Evolutionary conservation across 2,113 vertebrate genomes (phyloP).

Genomic region (Stomatorhinus ivindoensis): DNA sequence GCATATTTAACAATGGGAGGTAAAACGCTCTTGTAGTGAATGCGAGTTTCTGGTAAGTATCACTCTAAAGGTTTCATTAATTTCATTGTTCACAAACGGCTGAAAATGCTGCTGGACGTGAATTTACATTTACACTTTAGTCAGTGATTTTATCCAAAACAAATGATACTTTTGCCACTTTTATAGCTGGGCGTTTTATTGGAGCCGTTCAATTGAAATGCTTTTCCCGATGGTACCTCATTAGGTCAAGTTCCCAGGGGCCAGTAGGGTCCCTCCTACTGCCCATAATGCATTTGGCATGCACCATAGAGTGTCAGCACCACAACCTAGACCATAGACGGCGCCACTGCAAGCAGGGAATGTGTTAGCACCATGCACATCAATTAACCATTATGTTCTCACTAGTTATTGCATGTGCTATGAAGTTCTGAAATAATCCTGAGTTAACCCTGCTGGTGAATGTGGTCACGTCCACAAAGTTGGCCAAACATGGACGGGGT

Average conservation of each 20-base stretch:
- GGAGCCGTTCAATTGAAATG: neutral
- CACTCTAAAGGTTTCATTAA: neutral
- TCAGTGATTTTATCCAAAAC: neutral
- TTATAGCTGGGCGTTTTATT: neutral
- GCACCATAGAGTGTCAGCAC: neutral
- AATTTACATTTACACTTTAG: neutral
- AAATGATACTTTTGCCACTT: neutral
- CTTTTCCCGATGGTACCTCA: neutral
- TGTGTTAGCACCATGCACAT: neutral
- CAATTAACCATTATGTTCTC: neutral
- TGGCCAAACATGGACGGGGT: neutral
- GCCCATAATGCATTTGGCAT: neutral
- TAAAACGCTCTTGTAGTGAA: neutral
- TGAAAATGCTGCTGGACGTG: neutral
- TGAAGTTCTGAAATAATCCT: neutral
- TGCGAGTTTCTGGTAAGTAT: neutral
- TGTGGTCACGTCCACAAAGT: neutral
- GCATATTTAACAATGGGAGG: neutral
- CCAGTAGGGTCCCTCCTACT: neutral
- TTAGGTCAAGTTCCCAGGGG: neutral
- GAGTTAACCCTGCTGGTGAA: neutral
- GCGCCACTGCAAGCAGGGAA: neutral
- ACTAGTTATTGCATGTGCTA: neutral
- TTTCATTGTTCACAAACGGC: neutral
- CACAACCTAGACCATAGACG: neutral